Conservation (phyloP, 2,797 vertebrate species). For the Anguilla anguilla region DNA sequence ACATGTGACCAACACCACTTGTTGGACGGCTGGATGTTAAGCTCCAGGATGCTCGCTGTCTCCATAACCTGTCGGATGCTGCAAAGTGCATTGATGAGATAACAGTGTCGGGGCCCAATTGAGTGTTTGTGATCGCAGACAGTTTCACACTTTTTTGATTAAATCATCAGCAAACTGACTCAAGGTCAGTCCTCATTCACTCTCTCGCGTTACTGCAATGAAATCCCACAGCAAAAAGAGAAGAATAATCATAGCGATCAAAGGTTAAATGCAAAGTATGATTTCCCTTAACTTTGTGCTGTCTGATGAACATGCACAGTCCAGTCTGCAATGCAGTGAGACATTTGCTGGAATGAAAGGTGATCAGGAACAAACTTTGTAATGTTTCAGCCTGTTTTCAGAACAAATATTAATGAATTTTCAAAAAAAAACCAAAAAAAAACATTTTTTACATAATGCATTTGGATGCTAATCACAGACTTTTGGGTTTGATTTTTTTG, state of each 20-base stretch:
- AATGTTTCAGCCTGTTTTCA: not conserved
- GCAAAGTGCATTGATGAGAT: constrained; percentile 16
- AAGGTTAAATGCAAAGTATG: not conserved
- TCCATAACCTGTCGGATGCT: constrained; percentile 41
- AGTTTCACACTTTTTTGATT: constrained; percentile 18
- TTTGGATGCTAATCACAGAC: not conserved
- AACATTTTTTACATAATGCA: not conserved
- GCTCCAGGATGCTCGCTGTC: constrained; percentile 38
- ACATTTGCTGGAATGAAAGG: not conserved
- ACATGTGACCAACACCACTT: constrained; percentile 30
- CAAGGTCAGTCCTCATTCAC: not conserved
- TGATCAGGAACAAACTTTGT: not conserved
- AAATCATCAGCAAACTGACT: constrained; percentile 26
- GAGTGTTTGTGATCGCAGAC: constrained; percentile 42
- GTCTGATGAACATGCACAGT: constrained; percentile 1
- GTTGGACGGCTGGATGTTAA: constrained; percentile 37
- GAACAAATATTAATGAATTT: not conserved
- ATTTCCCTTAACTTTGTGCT: not conserved
- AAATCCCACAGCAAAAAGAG: not conserved
- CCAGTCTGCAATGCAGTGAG: not conserved
- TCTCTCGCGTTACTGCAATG: not conserved
- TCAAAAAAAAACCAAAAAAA: not conserved
- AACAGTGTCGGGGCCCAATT: constrained; percentile 45
- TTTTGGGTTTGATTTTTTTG: not conserved
- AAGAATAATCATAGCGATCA: not conserved